A percentile compares a stretch with the other conserved stretches of the same genome.
Conservation (phyloP, 2,113 vertebrate genomes). For the Cyrtonyx montezumae region DNA sequence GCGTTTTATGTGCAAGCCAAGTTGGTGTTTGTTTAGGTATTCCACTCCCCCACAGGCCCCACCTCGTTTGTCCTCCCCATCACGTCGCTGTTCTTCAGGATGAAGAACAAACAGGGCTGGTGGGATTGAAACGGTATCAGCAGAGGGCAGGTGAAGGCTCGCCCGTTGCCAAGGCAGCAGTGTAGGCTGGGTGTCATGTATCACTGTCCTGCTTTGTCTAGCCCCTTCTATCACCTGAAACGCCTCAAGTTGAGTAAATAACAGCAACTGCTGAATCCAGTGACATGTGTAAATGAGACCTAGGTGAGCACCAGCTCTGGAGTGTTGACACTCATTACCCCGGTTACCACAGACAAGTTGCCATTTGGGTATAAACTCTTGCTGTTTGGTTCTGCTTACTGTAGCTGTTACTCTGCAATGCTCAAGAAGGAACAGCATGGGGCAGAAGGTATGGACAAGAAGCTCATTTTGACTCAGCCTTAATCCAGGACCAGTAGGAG, state of each 20-base stretch:
- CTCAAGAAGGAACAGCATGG: not conserved
- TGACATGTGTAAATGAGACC: constrained; percentile 80
- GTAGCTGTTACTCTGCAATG: not conserved
- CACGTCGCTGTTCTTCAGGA: constrained; percentile 15
- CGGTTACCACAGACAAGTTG: constrained; percentile 79
- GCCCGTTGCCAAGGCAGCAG: constrained; percentile 84
- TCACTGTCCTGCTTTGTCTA: constrained; percentile 85
- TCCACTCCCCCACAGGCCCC: not conserved
- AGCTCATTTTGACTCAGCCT: not conserved
- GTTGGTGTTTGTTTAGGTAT: constrained; percentile 28
- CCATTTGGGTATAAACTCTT: constrained; percentile 76
- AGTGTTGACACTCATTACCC: constrained; percentile 82
- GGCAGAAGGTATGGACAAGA: not conserved
- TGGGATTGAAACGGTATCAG: constrained; percentile 80
- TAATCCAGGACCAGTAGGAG: not conserved
- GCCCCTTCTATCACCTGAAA: constrained; percentile 78
- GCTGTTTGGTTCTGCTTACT: constrained; percentile 42
- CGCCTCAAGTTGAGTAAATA: constrained; percentile 88
- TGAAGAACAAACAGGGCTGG: constrained; percentile 71
- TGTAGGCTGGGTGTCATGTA: constrained; percentile 70
- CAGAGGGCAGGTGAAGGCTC: constrained; percentile 88
- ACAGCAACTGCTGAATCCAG: constrained; percentile 76
- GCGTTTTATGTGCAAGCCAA: not conserved
- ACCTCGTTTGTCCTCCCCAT: not conserved
- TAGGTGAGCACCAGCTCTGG: constrained; percentile 67